Evolutionary conservation across 1,140 invertebrate genomes (phyloP).

Genomic region (Lamellibrachia luymesi): DNA sequence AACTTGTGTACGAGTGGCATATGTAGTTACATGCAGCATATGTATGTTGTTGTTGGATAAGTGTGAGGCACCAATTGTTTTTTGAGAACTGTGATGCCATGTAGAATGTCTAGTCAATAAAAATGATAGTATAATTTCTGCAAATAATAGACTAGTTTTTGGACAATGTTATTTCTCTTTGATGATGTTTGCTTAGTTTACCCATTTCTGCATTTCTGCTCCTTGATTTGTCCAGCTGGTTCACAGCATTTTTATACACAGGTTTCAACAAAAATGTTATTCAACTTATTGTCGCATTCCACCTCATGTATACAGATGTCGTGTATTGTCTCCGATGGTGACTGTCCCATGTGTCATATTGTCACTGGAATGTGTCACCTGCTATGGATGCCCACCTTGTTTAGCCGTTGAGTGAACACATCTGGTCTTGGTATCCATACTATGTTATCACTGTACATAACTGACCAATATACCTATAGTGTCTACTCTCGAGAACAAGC

Average conservation of each 20-base stretch:
- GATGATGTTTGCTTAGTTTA: not conserved
- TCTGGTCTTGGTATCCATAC: not conserved
- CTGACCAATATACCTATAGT: not conserved
- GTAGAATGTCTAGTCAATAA: not conserved
- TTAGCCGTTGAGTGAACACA: not conserved
- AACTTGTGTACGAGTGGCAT: not conserved
- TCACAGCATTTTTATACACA: not conserved
- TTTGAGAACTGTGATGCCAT: not conserved
- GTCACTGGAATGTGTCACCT: not conserved
- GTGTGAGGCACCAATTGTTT: not conserved
- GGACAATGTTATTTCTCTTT: not conserved
- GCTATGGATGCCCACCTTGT: not conserved
- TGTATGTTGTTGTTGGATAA: not conserved
- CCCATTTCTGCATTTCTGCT: not conserved
- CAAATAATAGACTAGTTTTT: not conserved
- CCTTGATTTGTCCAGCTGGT: not conserved
- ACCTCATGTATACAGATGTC: not conserved
- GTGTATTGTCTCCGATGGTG: not conserved
- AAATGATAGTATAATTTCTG: not conserved
- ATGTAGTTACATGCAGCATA: not conserved
- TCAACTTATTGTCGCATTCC: not conserved
- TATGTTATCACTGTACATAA: not conserved
- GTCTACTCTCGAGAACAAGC: not conserved
- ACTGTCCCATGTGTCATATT: not conserved
- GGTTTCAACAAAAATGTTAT: not conserved